Base-by-base conservation (phyloP, 2,888 invertebrate genomes). In the Hypena proboscidalis region DNA sequence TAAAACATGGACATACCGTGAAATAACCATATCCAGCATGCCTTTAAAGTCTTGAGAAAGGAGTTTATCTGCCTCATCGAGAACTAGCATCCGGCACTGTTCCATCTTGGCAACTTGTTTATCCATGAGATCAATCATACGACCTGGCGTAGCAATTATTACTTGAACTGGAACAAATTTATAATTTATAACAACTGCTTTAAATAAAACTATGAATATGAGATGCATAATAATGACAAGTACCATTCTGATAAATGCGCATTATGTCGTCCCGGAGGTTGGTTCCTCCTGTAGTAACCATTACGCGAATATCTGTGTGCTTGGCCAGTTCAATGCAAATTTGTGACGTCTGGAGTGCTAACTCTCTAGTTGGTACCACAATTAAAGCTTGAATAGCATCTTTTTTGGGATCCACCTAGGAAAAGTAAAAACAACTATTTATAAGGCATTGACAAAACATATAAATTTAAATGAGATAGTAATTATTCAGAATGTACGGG, bases 271-370 rank as follows among this genome's bases (percentile, higher is more conserved):
- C 99, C 82, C 98, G 96, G 75, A 97, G 93, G 91, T 96, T 96
- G 68, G 99, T 99, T 72, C 99, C 99, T 81, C 99, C 99, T 65
- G 99, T 99, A 71, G 99, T 99, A 57, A 99, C 99, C 99, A 99
- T 99, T 64, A 99, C 97, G 85, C 98, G 97, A 75, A 98, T 95
- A 81, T 97, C 96, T 92, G 99, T 94, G 90, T 99, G 99, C 90
- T 99, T 99, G 61, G 98, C 97, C 76, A 99, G 93, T 90, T 99
- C 99, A 85, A 99, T 99, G 92, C 99, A 98, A 83, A 99, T 99
- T 92, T 99, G 99, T 92, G 99, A 98, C 80, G 99, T 99, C 91
- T 99, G 99, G 74, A 99, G 93, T 56, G 99, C 99, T 87, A 99
- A 92, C 92, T 99, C 99, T 92, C 99, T 93, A 51, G 99, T 99